Evolutionary conservation across 1,140 invertebrate species (phyloP).

Genomic region (Babylonia areolata): DNA sequence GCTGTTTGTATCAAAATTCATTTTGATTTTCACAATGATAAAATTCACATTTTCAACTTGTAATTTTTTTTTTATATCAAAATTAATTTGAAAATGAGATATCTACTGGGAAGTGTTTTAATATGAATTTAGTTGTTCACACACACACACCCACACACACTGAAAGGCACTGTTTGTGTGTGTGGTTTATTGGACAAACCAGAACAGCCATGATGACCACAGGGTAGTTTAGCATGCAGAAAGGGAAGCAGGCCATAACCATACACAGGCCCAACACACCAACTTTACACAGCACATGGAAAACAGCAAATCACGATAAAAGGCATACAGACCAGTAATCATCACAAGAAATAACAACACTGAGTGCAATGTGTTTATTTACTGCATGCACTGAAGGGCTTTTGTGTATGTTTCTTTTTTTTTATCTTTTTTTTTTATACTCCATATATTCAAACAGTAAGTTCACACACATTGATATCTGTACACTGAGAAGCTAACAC

Average conservation of each 20-base stretch:
- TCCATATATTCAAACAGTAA: no score
- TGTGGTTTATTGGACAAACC: neutral
- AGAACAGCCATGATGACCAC: neutral
- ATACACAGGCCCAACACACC: neutral
- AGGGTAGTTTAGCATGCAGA: neutral
- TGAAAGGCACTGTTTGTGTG: neutral
- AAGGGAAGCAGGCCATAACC: neutral
- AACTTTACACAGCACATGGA: neutral
- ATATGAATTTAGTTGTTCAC: neutral
- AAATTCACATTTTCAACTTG: no score
- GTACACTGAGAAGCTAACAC: no score
- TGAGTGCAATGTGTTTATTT: neutral
- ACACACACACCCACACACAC: constrained; percentile 5
- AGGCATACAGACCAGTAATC: neutral
- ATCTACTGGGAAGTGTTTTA: no score
- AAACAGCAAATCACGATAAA: neutral
- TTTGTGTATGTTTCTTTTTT: neutral
- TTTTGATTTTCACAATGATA: no score
- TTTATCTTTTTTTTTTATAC: no score
- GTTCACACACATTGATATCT: no score
- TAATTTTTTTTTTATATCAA: no score
- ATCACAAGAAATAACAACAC: neutral
- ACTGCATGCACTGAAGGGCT: constrained; percentile 7
- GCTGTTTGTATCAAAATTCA: no score
- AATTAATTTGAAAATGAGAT: no score